phyloP scores from a whole-genome alignment of 2,888 invertebrate genomes.

The Scaptomyza polygonia region DNA sequence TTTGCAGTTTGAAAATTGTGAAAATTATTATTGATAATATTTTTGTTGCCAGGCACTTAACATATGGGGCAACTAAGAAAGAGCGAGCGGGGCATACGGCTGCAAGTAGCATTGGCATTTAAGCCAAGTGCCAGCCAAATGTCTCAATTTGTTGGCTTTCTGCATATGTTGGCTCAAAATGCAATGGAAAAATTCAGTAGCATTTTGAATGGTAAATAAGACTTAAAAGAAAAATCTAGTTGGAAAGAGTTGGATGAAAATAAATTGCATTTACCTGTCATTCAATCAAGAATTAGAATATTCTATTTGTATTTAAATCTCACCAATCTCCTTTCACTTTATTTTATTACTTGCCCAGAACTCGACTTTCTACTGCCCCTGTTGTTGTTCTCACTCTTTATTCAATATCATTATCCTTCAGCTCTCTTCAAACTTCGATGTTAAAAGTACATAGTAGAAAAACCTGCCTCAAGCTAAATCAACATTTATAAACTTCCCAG shows the following conservation, averaged over 20 bases:
- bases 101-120: constrained; percentile 31
- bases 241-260: background rate
- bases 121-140: constrained; percentile 44
- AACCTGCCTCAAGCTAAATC: constrained; percentile 10
- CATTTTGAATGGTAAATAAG: constrained; percentile 5
- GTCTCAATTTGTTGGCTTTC: constrained; percentile 57
- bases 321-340: no score
- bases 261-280: no score
- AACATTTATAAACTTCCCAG: constrained; percentile 5
- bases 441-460: background rate
- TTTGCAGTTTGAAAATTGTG: constrained; percentile 54
- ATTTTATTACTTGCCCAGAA: no score
- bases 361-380: no score
- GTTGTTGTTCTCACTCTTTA: background rate
- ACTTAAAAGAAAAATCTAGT: background rate
- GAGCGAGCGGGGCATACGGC: background rate
- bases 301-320: no score
- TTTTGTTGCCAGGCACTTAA: constrained; percentile 54
- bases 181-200: constrained; percentile 10
- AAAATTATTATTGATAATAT: constrained; percentile 77
- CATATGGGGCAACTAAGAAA: background rate
- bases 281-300: no score
- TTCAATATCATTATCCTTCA: no score
- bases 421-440: background rate
- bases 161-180: constrained; percentile 6